Base-by-base conservation (phyloP, 2,888 invertebrate species). In the Scaptodrosophila latifasciaeformis region DNA sequence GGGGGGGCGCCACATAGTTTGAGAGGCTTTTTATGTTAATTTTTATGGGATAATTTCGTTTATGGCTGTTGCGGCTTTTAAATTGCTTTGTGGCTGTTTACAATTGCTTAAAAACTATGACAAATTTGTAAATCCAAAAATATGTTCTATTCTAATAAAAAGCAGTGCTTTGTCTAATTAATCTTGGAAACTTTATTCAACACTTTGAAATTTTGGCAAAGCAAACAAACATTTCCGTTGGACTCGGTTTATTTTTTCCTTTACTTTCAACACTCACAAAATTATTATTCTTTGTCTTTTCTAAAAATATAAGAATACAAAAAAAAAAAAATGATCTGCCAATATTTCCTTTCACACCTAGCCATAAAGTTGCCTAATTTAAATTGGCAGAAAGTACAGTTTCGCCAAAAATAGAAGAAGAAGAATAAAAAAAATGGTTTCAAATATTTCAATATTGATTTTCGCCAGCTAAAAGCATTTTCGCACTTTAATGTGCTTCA, bases 271-370 rank as follows among this genome's bases (percentile, higher is more conserved):
- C n/a, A n/a, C n/a, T n/a, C n/a, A n/a, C n/a, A n/a, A n/a, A n/a
- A n/a, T n/a, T n/a, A n/a, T n/a, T 24, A 7, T 24, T 24, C 24
- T 3, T 7, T 24, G 3, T 24, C 4, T 24, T 24, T 24, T 24
- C 24, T 24, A 7, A 3, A 24, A 5, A 24, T 5, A 24, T 7
- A 24, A 24, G 7, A n/a, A n/a, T n/a, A n/a, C n/a, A n/a, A n/a
- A n/a, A n/a, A n/a, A n/a, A n/a, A n/a, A n/a, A n/a, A n/a, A n/a
- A n/a, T n/a, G n/a, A n/a, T n/a, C n/a, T n/a, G n/a, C n/a, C n/a
- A n/a, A n/a, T n/a, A n/a, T n/a, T n/a, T n/a, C n/a, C n/a, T n/a
- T 61, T 74, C 79, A 54, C 72, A 74, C 79, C 72, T 67, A 71
- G 13, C 67, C 76, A 72, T 79, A 69, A 79, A 79, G 48, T 76